Base-by-base conservation (phyloP, 2,888 invertebrate genomes). In the Eupithecia inturbata region DNA sequence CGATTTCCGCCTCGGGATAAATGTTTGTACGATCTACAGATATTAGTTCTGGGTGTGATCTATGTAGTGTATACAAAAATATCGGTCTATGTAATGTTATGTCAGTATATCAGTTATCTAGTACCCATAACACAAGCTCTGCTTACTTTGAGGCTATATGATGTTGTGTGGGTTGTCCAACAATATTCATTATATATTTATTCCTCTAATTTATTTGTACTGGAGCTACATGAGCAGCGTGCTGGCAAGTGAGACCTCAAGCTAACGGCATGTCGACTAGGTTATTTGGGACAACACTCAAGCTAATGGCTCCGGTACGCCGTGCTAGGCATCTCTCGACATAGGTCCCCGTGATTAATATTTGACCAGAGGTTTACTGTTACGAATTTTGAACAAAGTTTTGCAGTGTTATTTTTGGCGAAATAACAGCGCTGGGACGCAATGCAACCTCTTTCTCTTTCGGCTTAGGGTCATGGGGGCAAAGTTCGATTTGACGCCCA, bases 231-330 rank as follows among this genome's bases (percentile, higher is more conserved):
- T 22, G 22, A 53, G 12, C 22, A 53, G 12, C n/a, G 64, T 64
- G 31, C 22, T 36, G n/a, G 39, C 19, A 64, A 64, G n/a, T 64
- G 12, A 36, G 64, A n/a, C 53, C 31, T 10, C 5, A n/a, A 7
- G 4, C 76, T 78, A 76, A 78, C 76, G 79, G 77, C 81, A 80
- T 80, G 82, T 82, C 81, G 80, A 68, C 77, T 79, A 80, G 80
- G 81, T 85, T 85, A 86, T 87, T 85, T 83, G 83, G 87, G 83
- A 83, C 84, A 85, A 85, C 84, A 85, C 86, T 86, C 78, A 78
- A 79, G 81, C 81, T 87, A 86, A 87, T 87, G 84, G 82, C 74
- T 67, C 45, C 26, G 70, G 74, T 71, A 66, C 36, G 66, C 31
- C n/a, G 49, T 12, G 45, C 64, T 31, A 68, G 64, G 36, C 67